These are phyloP conservation scores for Zoanthus sansibaricus DNA, from an alignment of 92 coral and sea anemone species.

Conservation along the genomic window DNA sequence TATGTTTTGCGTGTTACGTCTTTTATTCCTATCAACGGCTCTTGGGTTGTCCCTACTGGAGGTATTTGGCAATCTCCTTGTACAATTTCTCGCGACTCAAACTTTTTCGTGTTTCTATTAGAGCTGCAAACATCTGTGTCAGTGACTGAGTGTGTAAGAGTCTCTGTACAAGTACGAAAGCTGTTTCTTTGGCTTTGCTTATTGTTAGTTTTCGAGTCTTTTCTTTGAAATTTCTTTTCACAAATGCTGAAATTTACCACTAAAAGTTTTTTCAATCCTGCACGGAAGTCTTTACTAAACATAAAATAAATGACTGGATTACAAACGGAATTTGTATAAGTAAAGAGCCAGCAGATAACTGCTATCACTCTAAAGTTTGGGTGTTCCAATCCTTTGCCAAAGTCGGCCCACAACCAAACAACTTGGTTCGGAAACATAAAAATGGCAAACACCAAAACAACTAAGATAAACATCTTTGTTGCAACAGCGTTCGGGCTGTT, in stretches of 20 bases:
- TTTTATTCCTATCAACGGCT: background rate
- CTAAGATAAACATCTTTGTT: constrained; percentile 91
- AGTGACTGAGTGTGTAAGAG: background rate
- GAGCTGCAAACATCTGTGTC: background rate
- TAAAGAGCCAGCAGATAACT: constrained; percentile 84
- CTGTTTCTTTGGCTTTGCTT: background rate
- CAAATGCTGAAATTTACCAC: constrained; percentile 34
- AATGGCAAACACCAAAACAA: constrained; percentile 88
- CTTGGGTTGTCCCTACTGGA: no score
- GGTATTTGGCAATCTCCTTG: background rate
- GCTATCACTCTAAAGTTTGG: constrained; percentile 64
- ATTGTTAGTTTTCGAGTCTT: background rate
- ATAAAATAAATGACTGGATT: constrained; percentile 89
- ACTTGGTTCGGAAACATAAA: constrained; percentile 96
- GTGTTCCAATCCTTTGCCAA: constrained; percentile 72
- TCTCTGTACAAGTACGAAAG: constrained; percentile 22
- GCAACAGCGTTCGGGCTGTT: constrained; percentile 86
- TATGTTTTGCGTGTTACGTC: background rate
- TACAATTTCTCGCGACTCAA: background rate
- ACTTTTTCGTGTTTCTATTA: background rate
- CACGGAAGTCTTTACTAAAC: constrained; percentile 89
- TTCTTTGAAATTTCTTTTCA: constrained; percentile 1
- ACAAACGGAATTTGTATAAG: constrained; percentile 91
- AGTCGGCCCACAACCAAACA: constrained; percentile 93
- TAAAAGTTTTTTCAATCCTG: constrained; percentile 75